Percentiles rank a stretch among this genome's conserved stretches.
Evolutionary conservation across 1,140 invertebrate species (phyloP).

Genomic region (Hirudo medicinalis): DNA sequence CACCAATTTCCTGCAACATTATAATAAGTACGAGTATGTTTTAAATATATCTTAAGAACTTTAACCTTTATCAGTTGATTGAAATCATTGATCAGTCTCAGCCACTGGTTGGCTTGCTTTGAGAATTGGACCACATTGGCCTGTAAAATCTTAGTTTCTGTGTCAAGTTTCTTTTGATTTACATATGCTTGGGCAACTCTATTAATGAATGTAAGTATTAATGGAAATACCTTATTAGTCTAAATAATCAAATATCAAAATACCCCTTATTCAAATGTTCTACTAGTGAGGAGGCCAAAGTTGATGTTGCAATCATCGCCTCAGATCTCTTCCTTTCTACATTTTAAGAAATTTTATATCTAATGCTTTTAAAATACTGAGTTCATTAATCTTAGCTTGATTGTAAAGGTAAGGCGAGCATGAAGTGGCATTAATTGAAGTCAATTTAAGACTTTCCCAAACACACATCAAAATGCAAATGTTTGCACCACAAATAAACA

Average conservation of each 20-base stretch:
- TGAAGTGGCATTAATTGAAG: too few relatives aligned
- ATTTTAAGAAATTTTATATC: background rate
- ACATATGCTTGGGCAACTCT: constrained; percentile 89
- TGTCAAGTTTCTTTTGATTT: constrained; percentile 91
- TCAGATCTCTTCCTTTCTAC: background rate
- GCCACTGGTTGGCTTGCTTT: constrained; percentile 90
- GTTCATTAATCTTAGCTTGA: too few relatives aligned
- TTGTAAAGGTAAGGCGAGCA: too few relatives aligned
- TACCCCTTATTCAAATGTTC: constrained; percentile 10
- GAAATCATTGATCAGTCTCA: constrained; percentile 82
- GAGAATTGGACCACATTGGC: constrained; percentile 82
- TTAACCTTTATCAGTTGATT: constrained; percentile 73
- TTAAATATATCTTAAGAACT: background rate
- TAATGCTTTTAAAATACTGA: background rate
- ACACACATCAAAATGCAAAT: too few relatives aligned
- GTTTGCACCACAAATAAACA: too few relatives aligned
- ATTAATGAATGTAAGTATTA: constrained; percentile 39
- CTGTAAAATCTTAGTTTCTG: constrained; percentile 91
- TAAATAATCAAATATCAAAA: constrained; percentile 18
- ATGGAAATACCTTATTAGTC: background rate
- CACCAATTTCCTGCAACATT: constrained; percentile 66
- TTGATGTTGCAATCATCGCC: background rate
- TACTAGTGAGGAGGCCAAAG: background rate
- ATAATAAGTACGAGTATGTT: background rate
- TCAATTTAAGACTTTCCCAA: too few relatives aligned